Base-by-base conservation (phyloP, 2,113 vertebrate species). In the Polypterus senegalus region DNA sequence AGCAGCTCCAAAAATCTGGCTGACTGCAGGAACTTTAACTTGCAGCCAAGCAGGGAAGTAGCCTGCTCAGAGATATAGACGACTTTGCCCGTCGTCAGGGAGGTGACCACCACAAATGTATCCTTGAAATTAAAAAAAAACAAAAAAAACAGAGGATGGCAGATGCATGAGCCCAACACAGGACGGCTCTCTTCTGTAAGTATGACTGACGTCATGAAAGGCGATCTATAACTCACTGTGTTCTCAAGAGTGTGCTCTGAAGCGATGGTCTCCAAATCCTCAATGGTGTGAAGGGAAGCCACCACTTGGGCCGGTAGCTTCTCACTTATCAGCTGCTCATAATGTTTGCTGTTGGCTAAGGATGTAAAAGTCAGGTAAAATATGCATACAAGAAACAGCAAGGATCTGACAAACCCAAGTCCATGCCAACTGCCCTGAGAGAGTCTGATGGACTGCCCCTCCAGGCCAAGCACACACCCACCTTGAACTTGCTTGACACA, bases 401-500 rank as follows among this genome's bases (percentile, higher is more conserved):
- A 27, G 27, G 27, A 27, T 11, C 6, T 43, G n/a, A 57, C 4
- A 5, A 44, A 11, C 45, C 3, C 45, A 27, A 27, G 27, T 27
- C 27, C 48, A 61, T 11, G 6, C 5, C 5, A 61, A 11, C 44
- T 11, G 47, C 4, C 11, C 4, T 27, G 11, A 27, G 6, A 7
- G 10, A 5, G 3, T 5, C 27, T 27, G 27, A 27, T n/a, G 3
- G 9, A 48, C 9, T 5, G 46, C 47, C 10, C 48, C 0, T 1
- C 43, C 43, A 56, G 7, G 10, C 7, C 5, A 7, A 4, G 3
- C 65, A 57, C 58, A 45, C 4, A 3, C 65, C 3, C 79, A 93
- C 93, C 89, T 86, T 88, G 91, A 4, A 92, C 86, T 75, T 89
- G 86, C 61, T 87, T 75, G 66, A 94, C 88, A 64, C 91, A 94